Evolutionary conservation across 2,797 vertebrate species (phyloP).

Genomic region (Hyperoplus lanceolatus): DNA sequence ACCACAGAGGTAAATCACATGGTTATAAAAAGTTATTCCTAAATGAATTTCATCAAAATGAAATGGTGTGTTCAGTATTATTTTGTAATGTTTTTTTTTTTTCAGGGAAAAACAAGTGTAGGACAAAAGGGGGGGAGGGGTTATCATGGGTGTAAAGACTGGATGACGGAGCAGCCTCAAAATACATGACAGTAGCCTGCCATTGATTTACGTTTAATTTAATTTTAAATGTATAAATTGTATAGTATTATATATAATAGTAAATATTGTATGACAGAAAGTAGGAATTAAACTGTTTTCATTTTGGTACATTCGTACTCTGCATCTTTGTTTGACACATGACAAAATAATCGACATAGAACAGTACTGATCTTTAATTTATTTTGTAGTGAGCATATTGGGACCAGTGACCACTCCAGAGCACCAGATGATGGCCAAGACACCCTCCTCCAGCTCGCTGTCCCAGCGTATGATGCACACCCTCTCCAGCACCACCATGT

Average conservation of each 20-base stretch:
- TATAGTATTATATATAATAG: too few relatives aligned
- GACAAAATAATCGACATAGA: neutral
- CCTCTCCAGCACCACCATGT: constrained; percentile 91
- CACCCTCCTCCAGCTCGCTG: constrained; percentile 92
- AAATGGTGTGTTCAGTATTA: too few relatives aligned
- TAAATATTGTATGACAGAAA: neutral
- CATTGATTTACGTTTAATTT: too few relatives aligned
- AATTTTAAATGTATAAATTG: too few relatives aligned
- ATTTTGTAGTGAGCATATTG: constrained; percentile 89
- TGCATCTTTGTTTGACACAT: neutral
- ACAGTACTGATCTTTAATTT: neutral
- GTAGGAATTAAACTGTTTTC: neutral
- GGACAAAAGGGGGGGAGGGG: too few relatives aligned
- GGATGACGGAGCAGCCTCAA: too few relatives aligned
- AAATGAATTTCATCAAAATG: too few relatives aligned
- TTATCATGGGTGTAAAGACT: too few relatives aligned
- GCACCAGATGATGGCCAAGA: constrained; percentile 90
- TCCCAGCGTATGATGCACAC: constrained; percentile 92
- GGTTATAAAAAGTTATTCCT: neutral
- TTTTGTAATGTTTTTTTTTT: too few relatives aligned
- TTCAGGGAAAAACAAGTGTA: too few relatives aligned
- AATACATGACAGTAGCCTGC: too few relatives aligned
- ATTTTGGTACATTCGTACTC: neutral
- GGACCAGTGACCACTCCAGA: constrained; percentile 95
- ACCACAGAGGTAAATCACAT: constrained; percentile 85